Base-by-base conservation (phyloP, 2,888 invertebrate genomes). In the Notodonta dromedarius region DNA sequence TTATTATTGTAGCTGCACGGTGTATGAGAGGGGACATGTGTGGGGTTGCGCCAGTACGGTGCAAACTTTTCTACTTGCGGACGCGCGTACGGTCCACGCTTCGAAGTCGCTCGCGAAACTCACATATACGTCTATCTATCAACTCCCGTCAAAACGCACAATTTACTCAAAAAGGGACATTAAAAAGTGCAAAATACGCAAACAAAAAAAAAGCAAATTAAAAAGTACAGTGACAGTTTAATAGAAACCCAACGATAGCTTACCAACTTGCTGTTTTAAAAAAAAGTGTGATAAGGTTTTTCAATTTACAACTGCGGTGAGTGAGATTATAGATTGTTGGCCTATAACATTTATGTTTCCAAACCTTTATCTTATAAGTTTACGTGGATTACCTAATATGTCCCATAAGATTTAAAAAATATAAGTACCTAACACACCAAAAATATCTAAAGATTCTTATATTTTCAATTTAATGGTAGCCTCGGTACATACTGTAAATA, bases 221-320 rank as follows among this genome's bases (percentile, higher is more conserved):
- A 46, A 14, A 53, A 24, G 50, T 54, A 60, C 12, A 53, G 69
- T 73, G 77, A 66, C 59, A 69, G 60, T 67, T 71, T 65, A 59
- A 66, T 72, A 62, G 63, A 62, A 59, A 70, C 52, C 69, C 40
- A 32, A 65, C 72, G 71, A 77, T 24, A 69, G 71, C 73, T 66
- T 55, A 66, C 32, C 14, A 53, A 54, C 13, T 70, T 32, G 74
- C 69, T 70, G 71, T 74, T 71, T 73, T 77, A 76, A 67, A 67
- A 61, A 58, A 66, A 68, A 76, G 65, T 58, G 67, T 71, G 83
- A 82, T 83, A 82, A 82, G 77, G 75, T 71, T 82, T 82, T 85
- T 80, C 79, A 82, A 83, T 89, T 89, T 83, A 76, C 78, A 75
- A 83, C 70, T 80, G 74, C 77, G 88, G 91, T 90, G 78, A 88